Percentiles rank a stretch among this genome's conserved stretches.
Evolutionary conservation across 2,113 vertebrate species (phyloP).

Genomic region (Benitochromis conjunctus): DNA sequence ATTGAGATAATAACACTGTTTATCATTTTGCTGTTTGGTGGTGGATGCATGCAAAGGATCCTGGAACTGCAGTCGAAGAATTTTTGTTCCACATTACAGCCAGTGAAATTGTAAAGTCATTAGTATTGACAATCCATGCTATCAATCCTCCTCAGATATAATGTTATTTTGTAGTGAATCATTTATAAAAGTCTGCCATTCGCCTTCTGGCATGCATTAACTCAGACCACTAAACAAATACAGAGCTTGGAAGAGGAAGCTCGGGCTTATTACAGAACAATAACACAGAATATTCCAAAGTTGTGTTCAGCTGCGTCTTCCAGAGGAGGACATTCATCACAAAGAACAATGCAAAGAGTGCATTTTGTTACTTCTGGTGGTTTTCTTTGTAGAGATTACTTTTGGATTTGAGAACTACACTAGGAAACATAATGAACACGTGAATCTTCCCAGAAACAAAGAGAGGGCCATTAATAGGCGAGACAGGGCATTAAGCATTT

Average conservation of each 20-base stretch:
- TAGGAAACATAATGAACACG: neutral
- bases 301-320: neutral
- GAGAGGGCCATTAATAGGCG: neutral
- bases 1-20: neutral
- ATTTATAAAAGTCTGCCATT: neutral
- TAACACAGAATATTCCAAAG: neutral
- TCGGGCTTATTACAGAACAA: neutral
- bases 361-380: neutral
- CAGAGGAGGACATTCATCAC: neutral
- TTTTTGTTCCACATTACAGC: neutral
- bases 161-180: neutral
- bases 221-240: neutral
- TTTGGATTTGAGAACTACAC: neutral
- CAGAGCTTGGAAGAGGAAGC: neutral
- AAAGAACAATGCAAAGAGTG: neutral
- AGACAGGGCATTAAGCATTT: slow-evolving; percentile 3
- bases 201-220: neutral
- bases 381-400: neutral
- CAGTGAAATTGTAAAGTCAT: neutral
- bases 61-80: neutral
- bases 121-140: neutral
- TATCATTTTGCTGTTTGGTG: neutral
- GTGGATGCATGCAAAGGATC: neutral
- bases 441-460: neutral
- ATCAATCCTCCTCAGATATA: neutral